These are phyloP conservation scores for Acropora tenuis DNA, from an alignment of 64 coral and sea anemone genomes.

Conservation along the genomic window DNA sequence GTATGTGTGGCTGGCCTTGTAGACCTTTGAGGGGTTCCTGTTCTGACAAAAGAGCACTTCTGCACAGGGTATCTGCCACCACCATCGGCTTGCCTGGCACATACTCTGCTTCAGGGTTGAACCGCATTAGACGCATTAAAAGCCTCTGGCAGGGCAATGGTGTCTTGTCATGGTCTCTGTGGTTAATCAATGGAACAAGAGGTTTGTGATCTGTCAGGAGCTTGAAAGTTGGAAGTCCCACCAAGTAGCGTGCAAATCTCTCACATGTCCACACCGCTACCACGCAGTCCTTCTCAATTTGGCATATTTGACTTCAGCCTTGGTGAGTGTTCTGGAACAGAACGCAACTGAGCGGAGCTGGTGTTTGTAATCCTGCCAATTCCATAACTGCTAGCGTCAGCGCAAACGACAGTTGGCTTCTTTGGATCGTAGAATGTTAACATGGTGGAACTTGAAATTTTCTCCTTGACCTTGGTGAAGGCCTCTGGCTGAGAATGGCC, in stretches of 20 bases:
- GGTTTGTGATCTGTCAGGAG: constrained; percentile 63
- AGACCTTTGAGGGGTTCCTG: not conserved
- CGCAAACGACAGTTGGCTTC: constrained; percentile 15
- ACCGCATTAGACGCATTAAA: constrained; percentile 30
- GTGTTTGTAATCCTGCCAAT: constrained; percentile 32
- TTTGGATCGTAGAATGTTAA: constrained; percentile 53
- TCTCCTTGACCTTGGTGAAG: not conserved
- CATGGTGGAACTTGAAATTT: not conserved
- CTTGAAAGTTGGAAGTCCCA: constrained; percentile 22
- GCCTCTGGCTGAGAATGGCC: not conserved
- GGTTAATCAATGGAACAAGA: constrained; percentile 31
- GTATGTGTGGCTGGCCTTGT: constrained; percentile 28
- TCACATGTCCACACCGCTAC: constrained; percentile 50
- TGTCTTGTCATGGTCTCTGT: constrained; percentile 1
- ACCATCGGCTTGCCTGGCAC: constrained; percentile 41
- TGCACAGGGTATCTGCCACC: constrained; percentile 44
- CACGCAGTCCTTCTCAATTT: constrained; percentile 59
- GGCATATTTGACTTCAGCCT: constrained; percentile 45
- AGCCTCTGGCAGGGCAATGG: constrained; percentile 35
- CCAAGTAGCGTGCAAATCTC: constrained; percentile 26
- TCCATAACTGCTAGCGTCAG: constrained; percentile 46
- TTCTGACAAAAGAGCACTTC: not conserved
- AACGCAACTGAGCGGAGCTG: constrained; percentile 45
- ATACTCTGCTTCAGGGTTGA: not conserved
- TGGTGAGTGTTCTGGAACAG: constrained; percentile 45